Evolutionary conservation across 2,888 invertebrate species (phyloP).

Genomic region (Diaprepes abbreviatus): DNA sequence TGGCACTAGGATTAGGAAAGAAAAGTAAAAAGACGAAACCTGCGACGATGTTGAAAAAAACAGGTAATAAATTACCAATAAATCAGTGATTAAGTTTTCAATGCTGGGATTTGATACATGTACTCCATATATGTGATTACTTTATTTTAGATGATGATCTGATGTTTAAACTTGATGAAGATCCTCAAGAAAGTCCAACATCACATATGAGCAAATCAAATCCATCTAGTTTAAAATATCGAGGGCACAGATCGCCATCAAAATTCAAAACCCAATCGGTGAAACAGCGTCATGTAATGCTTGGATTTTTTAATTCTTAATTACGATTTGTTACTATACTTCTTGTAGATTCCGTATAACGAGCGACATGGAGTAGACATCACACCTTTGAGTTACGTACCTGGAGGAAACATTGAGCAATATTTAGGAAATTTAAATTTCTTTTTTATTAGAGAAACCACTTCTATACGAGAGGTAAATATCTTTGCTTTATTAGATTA

Average conservation of each 20-base stretch:
- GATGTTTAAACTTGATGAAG: constrained; percentile 88
- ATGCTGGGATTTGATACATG: too few relatives aligned
- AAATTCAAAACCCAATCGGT: constrained; percentile 62
- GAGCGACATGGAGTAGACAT: constrained; percentile 80
- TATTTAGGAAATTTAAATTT: constrained; percentile 93
- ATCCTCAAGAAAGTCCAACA: constrained; percentile 68
- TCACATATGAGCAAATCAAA: constrained; percentile 56
- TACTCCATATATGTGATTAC: constrained; percentile 13
- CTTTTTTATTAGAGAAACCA: constrained; percentile 95
- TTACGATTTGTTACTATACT: constrained; percentile 4
- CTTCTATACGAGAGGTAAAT: constrained; percentile 84
- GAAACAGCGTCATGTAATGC: constrained; percentile 63
- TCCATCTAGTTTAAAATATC: constrained; percentile 66
- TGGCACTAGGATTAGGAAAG: constrained; percentile 82
- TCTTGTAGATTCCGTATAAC: constrained; percentile 65
- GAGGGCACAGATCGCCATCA: constrained; percentile 71
- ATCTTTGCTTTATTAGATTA: neutral
- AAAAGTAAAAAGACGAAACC: constrained; percentile 67
- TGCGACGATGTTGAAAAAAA: neutral
- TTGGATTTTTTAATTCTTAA: constrained; percentile 10
- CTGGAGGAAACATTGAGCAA: constrained; percentile 82
- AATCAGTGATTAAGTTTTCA: too few relatives aligned
- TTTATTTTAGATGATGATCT: constrained; percentile 77
- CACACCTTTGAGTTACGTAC: constrained; percentile 84
- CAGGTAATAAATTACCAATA: constrained; percentile 28